Percentiles rank a stretch among this genome's conserved stretches.
These are phyloP conservation scores for Alsophila aescularia DNA, from an alignment of 2,888 invertebrate species.

Conservation along the genomic window DNA sequence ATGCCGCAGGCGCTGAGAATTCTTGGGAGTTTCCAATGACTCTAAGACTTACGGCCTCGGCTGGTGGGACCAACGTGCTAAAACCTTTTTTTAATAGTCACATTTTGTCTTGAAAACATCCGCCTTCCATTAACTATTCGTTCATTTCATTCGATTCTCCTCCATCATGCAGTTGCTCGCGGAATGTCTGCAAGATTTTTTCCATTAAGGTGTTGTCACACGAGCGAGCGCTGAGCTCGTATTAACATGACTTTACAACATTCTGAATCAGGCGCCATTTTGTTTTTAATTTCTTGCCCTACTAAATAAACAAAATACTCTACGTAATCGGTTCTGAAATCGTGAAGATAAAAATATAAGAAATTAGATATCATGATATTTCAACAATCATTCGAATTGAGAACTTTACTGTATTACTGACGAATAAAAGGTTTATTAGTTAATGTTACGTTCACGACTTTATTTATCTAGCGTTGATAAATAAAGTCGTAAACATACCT, in stretches of 20 bases:
- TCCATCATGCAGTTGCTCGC: conserved; percentile 59
- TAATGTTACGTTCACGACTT: too few species aligned
- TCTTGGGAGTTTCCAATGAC: background rate
- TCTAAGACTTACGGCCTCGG: too few species aligned
- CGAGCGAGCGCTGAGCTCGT: conserved; percentile 44
- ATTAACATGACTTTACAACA: conserved; percentile 31
- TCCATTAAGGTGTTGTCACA: conserved; percentile 56
- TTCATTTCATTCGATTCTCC: conserved; percentile 36
- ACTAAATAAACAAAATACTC: too few species aligned
- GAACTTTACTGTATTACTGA: too few species aligned
- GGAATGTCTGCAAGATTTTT: conserved; percentile 58
- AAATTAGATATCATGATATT: too few species aligned
- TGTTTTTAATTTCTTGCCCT: background rate
- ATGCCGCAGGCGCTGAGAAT: too few species aligned
- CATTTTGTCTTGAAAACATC: conserved; percentile 36
- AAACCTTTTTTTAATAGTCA: background rate
- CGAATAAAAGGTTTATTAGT: too few species aligned
- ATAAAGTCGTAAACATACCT: too few species aligned
- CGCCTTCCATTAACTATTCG: conserved; percentile 28
- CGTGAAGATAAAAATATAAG: background rate
- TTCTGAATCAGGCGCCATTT: conserved; percentile 21
- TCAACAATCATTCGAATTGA: too few species aligned
- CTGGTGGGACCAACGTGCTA: too few species aligned
- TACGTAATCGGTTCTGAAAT: too few species aligned
- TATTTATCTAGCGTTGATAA: too few species aligned